Conservation (phyloP, 2,888 invertebrate genomes). For the Drosophila bunnanda region DNA sequence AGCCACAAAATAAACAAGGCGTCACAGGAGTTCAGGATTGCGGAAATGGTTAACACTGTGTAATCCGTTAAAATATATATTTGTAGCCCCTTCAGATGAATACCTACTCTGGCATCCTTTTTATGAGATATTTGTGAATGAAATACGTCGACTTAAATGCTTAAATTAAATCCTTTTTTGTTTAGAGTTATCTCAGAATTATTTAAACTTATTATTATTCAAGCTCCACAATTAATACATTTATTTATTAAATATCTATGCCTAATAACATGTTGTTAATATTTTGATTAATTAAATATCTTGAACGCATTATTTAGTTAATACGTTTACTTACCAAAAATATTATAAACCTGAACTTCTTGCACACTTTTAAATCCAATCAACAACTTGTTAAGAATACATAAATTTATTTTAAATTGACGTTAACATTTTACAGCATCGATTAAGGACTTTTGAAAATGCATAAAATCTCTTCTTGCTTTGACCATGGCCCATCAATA, state of each 20-base stretch:
- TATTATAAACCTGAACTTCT: accelerated
- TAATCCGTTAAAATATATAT: constrained; percentile 10
- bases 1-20: constrained; percentile 27
- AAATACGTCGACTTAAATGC: not conserved
- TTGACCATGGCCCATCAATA: constrained; percentile 28
- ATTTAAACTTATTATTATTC: not conserved
- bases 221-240: not conserved
- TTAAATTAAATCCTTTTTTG: not conserved
- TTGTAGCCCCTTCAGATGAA: not conserved
- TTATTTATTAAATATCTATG: not conserved
- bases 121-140: not conserved
- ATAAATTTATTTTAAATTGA: constrained; percentile 4
- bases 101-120: not conserved
- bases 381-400: not conserved
- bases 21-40: constrained; percentile 8
- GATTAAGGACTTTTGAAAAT: constrained; percentile 1
- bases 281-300: not conserved
- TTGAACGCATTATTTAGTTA: not conserved
- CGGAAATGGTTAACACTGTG: constrained; percentile 23
- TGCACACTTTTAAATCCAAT: not conserved
- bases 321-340: not conserved
- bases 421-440: not conserved
- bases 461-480: constrained; percentile 5
- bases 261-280: too few species aligned
- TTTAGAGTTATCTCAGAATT: not conserved